phyloP scores from a whole-genome alignment of 2,113 vertebrate genomes.

The Anoplopoma fimbria region DNA sequence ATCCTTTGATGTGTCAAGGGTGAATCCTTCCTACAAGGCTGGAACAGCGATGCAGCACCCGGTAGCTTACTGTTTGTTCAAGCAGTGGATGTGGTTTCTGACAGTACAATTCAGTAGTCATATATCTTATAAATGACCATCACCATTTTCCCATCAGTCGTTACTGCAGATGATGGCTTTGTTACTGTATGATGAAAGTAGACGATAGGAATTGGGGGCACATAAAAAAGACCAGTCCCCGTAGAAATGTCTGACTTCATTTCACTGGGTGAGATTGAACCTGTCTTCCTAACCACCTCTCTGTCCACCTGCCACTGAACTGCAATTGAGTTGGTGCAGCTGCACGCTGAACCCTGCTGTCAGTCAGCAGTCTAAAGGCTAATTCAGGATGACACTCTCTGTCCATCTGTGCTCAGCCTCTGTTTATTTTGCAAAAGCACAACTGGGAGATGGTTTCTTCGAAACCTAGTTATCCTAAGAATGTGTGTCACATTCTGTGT shows the following conservation, averaged over 20 bases:
- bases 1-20: slow-evolving; percentile 65
- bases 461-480: slow-evolving; percentile 29
- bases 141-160: slow-evolving; percentile 28
- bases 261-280: slow-evolving; percentile 49
- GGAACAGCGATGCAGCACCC: slow-evolving; percentile 59
- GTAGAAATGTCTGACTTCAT: slow-evolving; percentile 56
- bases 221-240: slow-evolving; percentile 60
- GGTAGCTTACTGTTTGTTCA: slow-evolving; percentile 49
- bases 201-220: slow-evolving; percentile 57
- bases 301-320: slow-evolving; percentile 55
- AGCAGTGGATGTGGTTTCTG: slow-evolving; percentile 48
- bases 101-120: slow-evolving; percentile 41
- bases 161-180: slow-evolving; percentile 57
- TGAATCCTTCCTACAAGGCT: slow-evolving; percentile 62
- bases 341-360: slow-evolving; percentile 49
- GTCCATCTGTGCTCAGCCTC: slow-evolving; percentile 45
- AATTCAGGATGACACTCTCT: slow-evolving; percentile 63
- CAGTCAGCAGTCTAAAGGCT: slow-evolving; percentile 63
- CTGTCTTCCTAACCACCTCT: slow-evolving; percentile 60
- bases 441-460: slow-evolving; percentile 32
- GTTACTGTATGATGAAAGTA: slow-evolving; percentile 46
- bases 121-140: slow-evolving; percentile 29
- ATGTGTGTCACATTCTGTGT: slow-evolving; percentile 5
- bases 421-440: slow-evolving; percentile 53
- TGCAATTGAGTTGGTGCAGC: slow-evolving; percentile 50